A percentile compares a stretch with the other conserved stretches of the same genome.
Evolutionary conservation across 2,113 vertebrate species (phyloP).

Genomic region (Mirza zaza): DNA sequence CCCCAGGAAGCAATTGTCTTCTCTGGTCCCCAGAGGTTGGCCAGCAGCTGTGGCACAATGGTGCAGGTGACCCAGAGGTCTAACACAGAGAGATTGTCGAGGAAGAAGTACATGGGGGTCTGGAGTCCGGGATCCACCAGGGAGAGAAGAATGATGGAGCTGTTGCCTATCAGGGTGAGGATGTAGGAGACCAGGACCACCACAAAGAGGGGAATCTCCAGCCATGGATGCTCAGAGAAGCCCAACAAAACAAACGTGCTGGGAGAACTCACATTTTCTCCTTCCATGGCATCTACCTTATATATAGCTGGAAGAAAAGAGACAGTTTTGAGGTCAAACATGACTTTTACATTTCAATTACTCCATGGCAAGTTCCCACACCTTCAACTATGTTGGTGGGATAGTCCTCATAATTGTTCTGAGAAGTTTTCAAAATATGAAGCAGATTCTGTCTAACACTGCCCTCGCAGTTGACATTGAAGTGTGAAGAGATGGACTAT

Average conservation of each 20-base stretch:
- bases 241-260: neutral
- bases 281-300: neutral
- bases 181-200: neutral
- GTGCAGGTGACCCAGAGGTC: conserved; percentile 28
- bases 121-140: neutral
- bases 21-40: conserved; percentile 7
- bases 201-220: neutral
- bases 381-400: neutral
- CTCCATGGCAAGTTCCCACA: neutral
- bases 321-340: neutral
- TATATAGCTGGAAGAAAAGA: neutral
- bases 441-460: neutral
- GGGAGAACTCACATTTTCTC: conserved; percentile 14
- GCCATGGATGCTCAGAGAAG: conserved; percentile 27
- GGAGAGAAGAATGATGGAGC: conserved; percentile 51
- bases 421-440: neutral
- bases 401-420: neutral
- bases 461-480: neutral
- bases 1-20: conserved; percentile 11
- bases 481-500: neutral
- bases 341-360: neutral
- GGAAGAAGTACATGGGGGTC: conserved; percentile 69
- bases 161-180: conserved; percentile 36
- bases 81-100: conserved; percentile 45
- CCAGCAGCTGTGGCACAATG: conserved; percentile 15